These are phyloP conservation scores for Ptilonorhynchus violaceus DNA, from an alignment of 2,113 vertebrate species.

Conservation along the genomic window DNA sequence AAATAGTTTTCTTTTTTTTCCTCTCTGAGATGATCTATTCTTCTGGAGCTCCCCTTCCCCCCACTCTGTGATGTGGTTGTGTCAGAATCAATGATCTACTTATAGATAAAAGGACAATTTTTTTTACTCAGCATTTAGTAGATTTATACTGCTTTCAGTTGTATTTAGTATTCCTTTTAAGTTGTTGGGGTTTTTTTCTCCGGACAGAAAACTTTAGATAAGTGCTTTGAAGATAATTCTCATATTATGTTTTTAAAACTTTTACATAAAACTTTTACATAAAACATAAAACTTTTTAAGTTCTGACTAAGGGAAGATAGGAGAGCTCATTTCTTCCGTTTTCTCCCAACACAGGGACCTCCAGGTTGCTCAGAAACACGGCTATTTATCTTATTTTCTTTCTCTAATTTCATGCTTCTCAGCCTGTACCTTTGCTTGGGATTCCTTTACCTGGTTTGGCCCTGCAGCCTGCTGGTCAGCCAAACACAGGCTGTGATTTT, in stretches of 20 bases:
- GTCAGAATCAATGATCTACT: conserved; percentile 1
- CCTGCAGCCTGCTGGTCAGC: neutral
- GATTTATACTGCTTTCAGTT: neutral
- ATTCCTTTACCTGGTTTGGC: neutral
- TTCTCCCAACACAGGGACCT: neutral
- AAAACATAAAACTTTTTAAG: neutral
- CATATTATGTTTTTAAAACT: no score
- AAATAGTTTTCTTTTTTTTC: neutral
- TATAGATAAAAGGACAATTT: neutral
- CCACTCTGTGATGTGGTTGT: neutral
- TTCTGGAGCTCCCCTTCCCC: neutral
- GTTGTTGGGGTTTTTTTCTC: neutral
- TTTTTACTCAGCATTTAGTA: neutral
- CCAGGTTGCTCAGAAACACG: neutral
- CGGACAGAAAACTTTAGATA: neutral
- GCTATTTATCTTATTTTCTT: neutral
- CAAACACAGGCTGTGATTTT: neutral
- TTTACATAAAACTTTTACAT: no score
- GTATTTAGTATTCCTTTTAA: conserved; percentile 11
- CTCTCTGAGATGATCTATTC: neutral
- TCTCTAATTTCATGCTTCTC: neutral
- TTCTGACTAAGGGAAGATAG: neutral
- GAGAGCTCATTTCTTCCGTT: neutral
- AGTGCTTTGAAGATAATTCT: conserved; percentile 39
- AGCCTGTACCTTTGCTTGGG: neutral